A percentile compares a stretch with the other conserved stretches of the same genome.
These are phyloP conservation scores for Scolopax rusticola DNA, from an alignment of 2,797 vertebrate species.

Conservation along the genomic window DNA sequence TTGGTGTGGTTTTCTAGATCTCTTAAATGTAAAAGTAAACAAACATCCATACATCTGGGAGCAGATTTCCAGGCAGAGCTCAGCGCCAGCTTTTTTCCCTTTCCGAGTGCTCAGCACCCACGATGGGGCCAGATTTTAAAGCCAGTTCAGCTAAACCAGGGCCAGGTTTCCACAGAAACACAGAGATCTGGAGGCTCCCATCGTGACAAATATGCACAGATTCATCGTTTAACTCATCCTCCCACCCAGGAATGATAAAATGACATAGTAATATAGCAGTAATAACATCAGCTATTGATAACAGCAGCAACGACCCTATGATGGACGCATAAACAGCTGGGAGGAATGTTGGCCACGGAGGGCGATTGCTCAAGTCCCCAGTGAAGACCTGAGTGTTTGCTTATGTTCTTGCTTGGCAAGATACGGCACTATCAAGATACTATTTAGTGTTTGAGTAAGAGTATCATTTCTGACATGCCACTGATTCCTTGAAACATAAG, in stretches of 20 bases:
- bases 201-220: constrained; percentile 6
- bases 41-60: constrained; percentile 55
- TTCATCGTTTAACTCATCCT: constrained; percentile 47
- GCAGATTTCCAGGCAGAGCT: background rate
- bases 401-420: constrained; percentile 54
- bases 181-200: background rate
- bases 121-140: background rate
- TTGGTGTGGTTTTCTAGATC: constrained; percentile 5
- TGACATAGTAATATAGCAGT: background rate
- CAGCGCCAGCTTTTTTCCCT: background rate
- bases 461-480: constrained; percentile 43
- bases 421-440: background rate
- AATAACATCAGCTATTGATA: constrained; percentile 37
- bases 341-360: constrained; percentile 45
- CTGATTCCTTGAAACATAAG: constrained; percentile 20
- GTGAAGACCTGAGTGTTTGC: constrained; percentile 63
- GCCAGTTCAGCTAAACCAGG: constrained; percentile 38
- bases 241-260: constrained; percentile 55
- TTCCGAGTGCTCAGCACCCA: constrained; percentile 40
- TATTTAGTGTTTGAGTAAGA: constrained; percentile 43
- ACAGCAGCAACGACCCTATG: background rate
- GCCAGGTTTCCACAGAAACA: constrained; percentile 64
- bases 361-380: constrained; percentile 60
- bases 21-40: constrained; percentile 31
- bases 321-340: constrained; percentile 37